phyloP scores from a whole-genome alignment of 53 echinoderm and acorn worm species.

The Echinarachnius parma region DNA sequence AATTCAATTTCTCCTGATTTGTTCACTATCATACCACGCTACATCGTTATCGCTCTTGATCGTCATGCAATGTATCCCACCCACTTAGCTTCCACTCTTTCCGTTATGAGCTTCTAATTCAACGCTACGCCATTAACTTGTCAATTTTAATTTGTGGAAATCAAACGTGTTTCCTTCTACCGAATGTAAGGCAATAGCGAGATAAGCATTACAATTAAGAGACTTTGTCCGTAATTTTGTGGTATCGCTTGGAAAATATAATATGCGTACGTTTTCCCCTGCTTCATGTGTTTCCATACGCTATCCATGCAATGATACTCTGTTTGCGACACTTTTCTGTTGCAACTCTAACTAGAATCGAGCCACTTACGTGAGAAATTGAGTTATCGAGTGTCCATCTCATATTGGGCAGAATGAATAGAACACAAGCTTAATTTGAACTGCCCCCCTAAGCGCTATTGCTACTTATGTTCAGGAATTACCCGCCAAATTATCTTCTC shows the following conservation, averaged over 20 bases:
- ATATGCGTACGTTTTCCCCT: not conserved
- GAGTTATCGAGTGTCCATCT: constrained; percentile 12
- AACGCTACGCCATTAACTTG: constrained; percentile 11
- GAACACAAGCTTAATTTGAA: constrained; percentile 6
- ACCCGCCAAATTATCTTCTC: constrained; percentile 16
- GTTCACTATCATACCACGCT: too few relatives aligned
- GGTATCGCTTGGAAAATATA: constrained; percentile 9
- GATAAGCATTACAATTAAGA: constrained; percentile 34
- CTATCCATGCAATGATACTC: constrained; percentile 7
- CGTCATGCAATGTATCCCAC: not conserved
- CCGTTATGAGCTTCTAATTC: too few relatives aligned
- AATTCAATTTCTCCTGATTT: too few relatives aligned
- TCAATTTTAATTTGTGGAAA: constrained; percentile 49
- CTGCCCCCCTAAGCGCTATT: constrained; percentile 33
- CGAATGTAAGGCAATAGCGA: constrained; percentile 24
- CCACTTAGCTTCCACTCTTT: too few relatives aligned
- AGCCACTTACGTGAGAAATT: constrained; percentile 21
- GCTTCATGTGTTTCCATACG: not conserved
- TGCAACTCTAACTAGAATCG: constrained; percentile 13
- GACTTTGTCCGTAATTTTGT: constrained; percentile 3
- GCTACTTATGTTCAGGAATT: constrained; percentile 35
- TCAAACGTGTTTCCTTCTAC: constrained; percentile 10
- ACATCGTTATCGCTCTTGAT: too few relatives aligned
- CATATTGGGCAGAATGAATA: constrained; percentile 3
- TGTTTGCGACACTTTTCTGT: constrained; percentile 19